These are phyloP conservation scores for Fistularia commersonii DNA, from an alignment of 2,797 vertebrate genomes.

Conservation along the genomic window DNA sequence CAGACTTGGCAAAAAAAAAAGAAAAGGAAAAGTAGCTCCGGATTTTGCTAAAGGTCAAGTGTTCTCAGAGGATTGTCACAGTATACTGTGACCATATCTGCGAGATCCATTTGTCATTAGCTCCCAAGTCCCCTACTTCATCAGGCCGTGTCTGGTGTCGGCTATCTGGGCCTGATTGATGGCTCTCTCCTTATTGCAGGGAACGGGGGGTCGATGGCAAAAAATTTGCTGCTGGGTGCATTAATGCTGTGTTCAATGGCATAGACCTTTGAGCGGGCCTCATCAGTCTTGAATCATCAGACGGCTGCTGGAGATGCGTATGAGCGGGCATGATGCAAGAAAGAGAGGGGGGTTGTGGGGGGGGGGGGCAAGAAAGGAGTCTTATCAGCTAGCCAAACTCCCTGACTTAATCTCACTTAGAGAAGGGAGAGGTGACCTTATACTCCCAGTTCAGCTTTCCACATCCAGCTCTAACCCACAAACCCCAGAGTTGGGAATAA, in stretches of 20 bases:
- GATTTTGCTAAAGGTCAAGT: conserved; percentile 63
- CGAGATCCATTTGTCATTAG: conserved; percentile 70
- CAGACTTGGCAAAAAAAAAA: conserved; percentile 9
- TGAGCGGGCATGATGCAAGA: conserved; percentile 53
- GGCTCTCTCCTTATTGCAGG: conserved; percentile 66
- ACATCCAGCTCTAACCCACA: conserved; percentile 5
- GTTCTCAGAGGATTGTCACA: conserved; percentile 48
- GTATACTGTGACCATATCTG: conserved; percentile 61
- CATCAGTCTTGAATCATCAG: conserved; percentile 72
- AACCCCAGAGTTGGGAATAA: not conserved
- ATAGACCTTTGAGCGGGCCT: conserved; percentile 69
- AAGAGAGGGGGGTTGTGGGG: conserved; percentile 21
- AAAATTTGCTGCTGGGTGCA: conserved; percentile 75
- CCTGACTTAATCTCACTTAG: conserved; percentile 31
- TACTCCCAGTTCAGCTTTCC: conserved; percentile 16
- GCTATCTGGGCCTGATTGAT: conserved; percentile 70
- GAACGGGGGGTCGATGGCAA: conserved; percentile 66
- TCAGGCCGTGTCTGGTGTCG: conserved; percentile 65
- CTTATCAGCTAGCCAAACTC: conserved; percentile 50
- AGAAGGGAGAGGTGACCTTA: conserved; percentile 20
- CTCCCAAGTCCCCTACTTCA: conserved; percentile 68
- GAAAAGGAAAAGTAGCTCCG: conserved; percentile 22
- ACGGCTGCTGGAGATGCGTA: conserved; percentile 56
- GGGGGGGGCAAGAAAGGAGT: conserved; percentile 26
- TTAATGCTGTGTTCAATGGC: conserved; percentile 69